Conservation (phyloP, 2,888 invertebrate species). For the Trachelus tabidus region DNA sequence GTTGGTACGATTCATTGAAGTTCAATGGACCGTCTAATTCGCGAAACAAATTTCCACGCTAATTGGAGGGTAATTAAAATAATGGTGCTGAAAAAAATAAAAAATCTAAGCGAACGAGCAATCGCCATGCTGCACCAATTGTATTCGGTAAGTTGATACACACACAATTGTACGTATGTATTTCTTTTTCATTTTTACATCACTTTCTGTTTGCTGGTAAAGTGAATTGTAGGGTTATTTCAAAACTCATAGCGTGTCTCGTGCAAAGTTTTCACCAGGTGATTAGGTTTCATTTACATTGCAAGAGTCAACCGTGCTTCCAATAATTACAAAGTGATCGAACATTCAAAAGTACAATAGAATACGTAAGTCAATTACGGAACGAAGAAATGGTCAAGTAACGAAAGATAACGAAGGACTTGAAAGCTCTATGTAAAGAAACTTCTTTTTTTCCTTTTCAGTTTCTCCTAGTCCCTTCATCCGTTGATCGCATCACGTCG, state of each 20-base stretch:
- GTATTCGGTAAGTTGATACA: background rate
- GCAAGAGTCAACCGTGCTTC: conserved; percentile 37
- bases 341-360: conserved; percentile 10
- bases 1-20: background rate
- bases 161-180: background rate
- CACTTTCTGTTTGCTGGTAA: background rate
- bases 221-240: background rate
- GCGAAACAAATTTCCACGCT: conserved; percentile 6
- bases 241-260: background rate
- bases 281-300: conserved; percentile 40
- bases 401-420: background rate
- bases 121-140: background rate
- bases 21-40: conserved; percentile 39
- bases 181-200: background rate
- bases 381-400: background rate
- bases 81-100: background rate
- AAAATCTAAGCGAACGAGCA: background rate
- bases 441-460: background rate
- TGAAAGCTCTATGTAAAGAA: background rate
- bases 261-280: background rate
- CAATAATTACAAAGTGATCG: conserved; percentile 44
- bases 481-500: background rate
- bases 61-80: background rate
- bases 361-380: background rate
- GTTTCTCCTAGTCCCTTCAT: conserved; percentile 5